Evolutionary conservation across 2,113 vertebrate species (phyloP), one percentile per base, ranked within the genome.

Genomic region (Pitta sordida): DNA sequence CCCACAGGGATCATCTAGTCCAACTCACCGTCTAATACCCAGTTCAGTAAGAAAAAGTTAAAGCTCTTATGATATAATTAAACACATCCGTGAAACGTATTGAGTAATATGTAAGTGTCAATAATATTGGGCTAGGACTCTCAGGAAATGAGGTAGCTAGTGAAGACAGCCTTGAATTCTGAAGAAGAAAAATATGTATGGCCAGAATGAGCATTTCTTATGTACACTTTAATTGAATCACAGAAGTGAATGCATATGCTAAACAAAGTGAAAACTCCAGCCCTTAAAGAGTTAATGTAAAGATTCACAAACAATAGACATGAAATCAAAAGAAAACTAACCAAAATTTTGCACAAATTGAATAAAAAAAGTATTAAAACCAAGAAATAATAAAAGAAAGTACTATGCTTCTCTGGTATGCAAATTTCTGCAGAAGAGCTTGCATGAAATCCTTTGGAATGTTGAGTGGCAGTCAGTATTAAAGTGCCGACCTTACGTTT

Each of bases 61-160:
- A 83, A 76, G 17, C 44, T 60, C 22, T 71, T 81, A 13, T 41
- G 44, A 49, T 86, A 71, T 64, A 90, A 92, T 93, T 94, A 87
- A 93, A 76, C 20, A 83, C 60, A 64, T 58, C 58, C 91, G 67
- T 73, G 70, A 75, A 53, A 77, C 15, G 17, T 59, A 65, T 44
- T 65, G 30, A 80, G n/a, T 76, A 90, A 65, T 69, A 76, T 2
- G 16, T 58, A 87, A 82, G 32, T 17, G 37, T 89, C 58, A 49
- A 36, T 48, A 82, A 34, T 53, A 87, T 9, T 70, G 65, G 49
- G 7, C 60, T 62, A 91, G 41, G 23, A 65, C 59, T 94, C 44
- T 34, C 53, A 82, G 70, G 58, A 96, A 96, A 93, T 58, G 53
- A 90, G 34, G 34, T 51, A 85, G 41, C 69, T 94, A 88, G 51